Evolutionary conservation across 2,888 invertebrate species (phyloP).

Genomic region (Ichneumoninae sp.): DNA sequence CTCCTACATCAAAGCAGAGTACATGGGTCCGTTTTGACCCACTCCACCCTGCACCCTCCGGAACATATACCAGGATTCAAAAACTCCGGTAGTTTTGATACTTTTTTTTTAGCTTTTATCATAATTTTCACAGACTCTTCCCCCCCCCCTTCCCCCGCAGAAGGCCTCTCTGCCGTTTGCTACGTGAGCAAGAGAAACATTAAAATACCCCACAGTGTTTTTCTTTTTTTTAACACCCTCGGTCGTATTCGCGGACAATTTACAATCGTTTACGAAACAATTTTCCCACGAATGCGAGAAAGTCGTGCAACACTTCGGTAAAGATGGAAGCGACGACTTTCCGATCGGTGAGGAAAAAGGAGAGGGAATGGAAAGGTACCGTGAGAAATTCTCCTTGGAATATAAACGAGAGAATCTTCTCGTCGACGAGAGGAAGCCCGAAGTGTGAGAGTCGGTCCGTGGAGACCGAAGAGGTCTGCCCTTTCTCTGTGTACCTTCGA

Average conservation of each 20-base stretch:
- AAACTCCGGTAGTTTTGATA: no score
- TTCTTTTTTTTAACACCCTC: neutral
- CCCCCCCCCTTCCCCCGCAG: no score
- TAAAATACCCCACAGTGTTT: neutral
- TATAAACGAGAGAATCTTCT: conserved; percentile 49
- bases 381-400: conserved; percentile 28
- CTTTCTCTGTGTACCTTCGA: neutral
- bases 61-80: neutral
- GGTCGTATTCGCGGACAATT: conserved; percentile 35
- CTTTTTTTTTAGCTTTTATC: no score
- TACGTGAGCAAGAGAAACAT: neutral
- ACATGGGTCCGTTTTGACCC: neutral
- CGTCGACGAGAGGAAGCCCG: conserved; percentile 30
- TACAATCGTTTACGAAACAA: conserved; percentile 37
- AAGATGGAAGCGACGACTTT: neutral
- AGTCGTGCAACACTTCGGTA: neutral
- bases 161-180: neutral
- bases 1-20: neutral
- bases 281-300: conserved; percentile 35
- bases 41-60: neutral
- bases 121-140: neutral
- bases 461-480: neutral
- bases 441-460: neutral
- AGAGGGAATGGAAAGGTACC: neutral
- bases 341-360: neutral